Conservation (phyloP, 1,140 invertebrate genomes). For the Chelonus insularis region DNA sequence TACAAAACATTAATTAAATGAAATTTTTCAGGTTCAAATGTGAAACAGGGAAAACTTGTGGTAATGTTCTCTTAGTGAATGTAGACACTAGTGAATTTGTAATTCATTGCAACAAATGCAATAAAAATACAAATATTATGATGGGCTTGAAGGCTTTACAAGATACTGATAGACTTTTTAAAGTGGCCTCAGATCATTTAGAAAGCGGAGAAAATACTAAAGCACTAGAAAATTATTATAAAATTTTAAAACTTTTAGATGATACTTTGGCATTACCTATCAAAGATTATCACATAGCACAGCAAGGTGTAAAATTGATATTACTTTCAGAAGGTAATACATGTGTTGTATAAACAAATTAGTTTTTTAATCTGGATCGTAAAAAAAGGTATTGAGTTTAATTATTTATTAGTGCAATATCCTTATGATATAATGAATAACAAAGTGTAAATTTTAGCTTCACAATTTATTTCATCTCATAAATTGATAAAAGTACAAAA, state of each 20-base stretch:
- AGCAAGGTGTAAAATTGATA: conserved; percentile 77
- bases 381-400: no score
- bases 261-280: conserved; percentile 74
- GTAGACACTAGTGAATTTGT: conserved; percentile 70
- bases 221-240: conserved; percentile 70
- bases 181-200: conserved; percentile 67
- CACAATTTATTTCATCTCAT: background rate
- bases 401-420: no score
- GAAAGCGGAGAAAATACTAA: conserved; percentile 66
- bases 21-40: conserved; percentile 60
- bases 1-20: no score
- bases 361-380: no score
- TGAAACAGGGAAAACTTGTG: conserved; percentile 65
- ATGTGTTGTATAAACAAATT: conserved; percentile 33
- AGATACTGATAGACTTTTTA: conserved; percentile 74
- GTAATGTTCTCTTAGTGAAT: conserved; percentile 67
- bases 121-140: conserved; percentile 72
- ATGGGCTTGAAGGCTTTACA: conserved; percentile 76
- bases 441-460: background rate
- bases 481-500: background rate
- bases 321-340: conserved; percentile 70
- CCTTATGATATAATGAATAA: no score
- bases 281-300: conserved; percentile 79
- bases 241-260: conserved; percentile 72
- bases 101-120: conserved; percentile 70